Evolutionary conservation across 2,797 vertebrate genomes (phyloP), one percentile per base, ranked within the genome.

Genomic region (Notamacropus eugenii): DNA sequence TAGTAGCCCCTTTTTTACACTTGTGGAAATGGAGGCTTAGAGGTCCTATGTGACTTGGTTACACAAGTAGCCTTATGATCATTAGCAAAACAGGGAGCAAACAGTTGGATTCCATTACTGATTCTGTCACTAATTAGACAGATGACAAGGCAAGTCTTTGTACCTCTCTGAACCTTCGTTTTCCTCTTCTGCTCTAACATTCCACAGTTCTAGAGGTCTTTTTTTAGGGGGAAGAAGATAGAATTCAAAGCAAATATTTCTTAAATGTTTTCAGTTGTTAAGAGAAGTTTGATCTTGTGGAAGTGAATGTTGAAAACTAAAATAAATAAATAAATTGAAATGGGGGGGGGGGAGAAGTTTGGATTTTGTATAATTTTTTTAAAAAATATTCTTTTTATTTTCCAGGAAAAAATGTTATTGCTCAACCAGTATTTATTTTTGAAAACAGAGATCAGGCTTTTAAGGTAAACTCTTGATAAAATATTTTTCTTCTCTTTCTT

Each of bases 391-490:
- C 95, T 92, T 96, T 97, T 92, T 96, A 6, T 98, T 95, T 98
- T 98, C 67, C 97, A 99, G 99, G 98, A 67, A 99, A 98, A 97
- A 96, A 98, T 91, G 93, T 99, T 90, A 98, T 99, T 96, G 97
- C 98, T 94, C 98, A 99, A 91, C 98, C 99, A 0, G 96, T 97
- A 90, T 99, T 99, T 98, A 82, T 99, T 96, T 99, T 99, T 97
- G 98, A 98, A 96, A 99, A 98, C 96, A 98, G 97, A 95, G 95
- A 98, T n/a, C 29, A 2, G 31, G 87, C 97, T 95, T 97, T 98
- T 93, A 99, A 99, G 99, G 99, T 99, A 98, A 98, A 96, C 93
- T 29, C 0, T 0, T 58, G 8, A 82, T 74, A 82, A 82, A 82
- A 57, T 27, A 10, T 0, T 54, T 91, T n/a, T 12, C 8, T 12